Percentiles rank a stretch among this genome's conserved stretches.
phyloP scores from a whole-genome alignment of 2,113 vertebrate genomes.

The Furnarius figulus region DNA sequence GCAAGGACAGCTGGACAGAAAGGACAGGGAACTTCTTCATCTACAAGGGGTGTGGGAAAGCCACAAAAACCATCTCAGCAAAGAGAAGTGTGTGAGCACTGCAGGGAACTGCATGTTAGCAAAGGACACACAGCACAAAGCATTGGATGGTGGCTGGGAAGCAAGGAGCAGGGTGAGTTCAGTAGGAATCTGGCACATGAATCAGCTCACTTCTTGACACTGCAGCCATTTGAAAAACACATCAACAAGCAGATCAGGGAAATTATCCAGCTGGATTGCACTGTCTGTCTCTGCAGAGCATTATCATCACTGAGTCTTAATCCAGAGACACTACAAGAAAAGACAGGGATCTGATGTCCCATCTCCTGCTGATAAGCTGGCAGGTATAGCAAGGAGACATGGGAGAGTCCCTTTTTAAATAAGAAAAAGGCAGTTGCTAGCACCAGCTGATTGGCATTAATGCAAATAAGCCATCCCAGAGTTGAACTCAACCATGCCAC shows the following conservation, averaged over 20 bases:
- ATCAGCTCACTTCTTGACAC: background rate
- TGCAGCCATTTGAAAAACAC: background rate
- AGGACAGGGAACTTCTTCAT: background rate
- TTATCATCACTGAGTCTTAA: background rate
- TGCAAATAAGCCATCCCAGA: background rate
- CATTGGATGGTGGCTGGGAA: background rate
- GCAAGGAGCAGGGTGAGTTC: background rate
- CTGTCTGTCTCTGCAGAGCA: background rate
- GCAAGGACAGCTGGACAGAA: background rate
- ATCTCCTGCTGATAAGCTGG: background rate
- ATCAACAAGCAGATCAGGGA: background rate
- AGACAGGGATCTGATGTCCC: background rate
- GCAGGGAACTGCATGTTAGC: background rate
- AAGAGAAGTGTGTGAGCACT: background rate
- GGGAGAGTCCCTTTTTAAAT: background rate
- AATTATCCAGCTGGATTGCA: background rate
- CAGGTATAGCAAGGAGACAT: background rate
- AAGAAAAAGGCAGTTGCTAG: background rate
- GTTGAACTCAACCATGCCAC: background rate
- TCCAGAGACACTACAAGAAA: background rate
- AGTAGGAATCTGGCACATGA: background rate
- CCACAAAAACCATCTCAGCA: background rate
- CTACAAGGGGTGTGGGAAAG: background rate
- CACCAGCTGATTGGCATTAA: background rate
- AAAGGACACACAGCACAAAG: background rate